phyloP scores from a whole-genome alignment of 2,113 vertebrate genomes.

The Oncorhynchus masou region DNA sequence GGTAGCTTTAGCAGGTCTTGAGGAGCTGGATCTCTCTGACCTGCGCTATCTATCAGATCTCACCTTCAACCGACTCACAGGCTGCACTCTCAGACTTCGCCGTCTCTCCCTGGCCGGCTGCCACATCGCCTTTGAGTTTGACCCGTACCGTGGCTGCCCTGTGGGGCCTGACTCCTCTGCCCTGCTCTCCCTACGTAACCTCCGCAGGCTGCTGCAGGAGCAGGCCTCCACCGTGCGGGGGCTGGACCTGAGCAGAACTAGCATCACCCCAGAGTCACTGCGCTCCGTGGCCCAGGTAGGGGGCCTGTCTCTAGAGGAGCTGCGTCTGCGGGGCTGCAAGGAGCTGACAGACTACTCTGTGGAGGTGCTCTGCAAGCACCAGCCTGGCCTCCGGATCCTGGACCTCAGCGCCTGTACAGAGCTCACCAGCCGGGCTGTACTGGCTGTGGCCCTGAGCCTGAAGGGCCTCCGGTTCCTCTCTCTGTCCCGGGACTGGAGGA shows the following conservation, averaged over 20 bases:
- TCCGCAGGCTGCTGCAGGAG: slow-evolving; percentile 70
- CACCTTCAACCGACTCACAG: slow-evolving; percentile 79
- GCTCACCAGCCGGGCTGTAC: slow-evolving; percentile 71
- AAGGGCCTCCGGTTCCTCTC: slow-evolving; percentile 61
- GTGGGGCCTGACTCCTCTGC: slow-evolving; percentile 65
- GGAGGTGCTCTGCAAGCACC: slow-evolving; percentile 72
- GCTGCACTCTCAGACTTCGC: slow-evolving; percentile 71
- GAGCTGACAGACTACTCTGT: slow-evolving; percentile 80
- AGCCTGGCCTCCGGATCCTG: slow-evolving; percentile 71
- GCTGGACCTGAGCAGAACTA: slow-evolving; percentile 81
- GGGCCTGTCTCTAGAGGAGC: slow-evolving; percentile 70
- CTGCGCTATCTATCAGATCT: slow-evolving; percentile 78
- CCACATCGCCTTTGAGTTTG: slow-evolving; percentile 78
- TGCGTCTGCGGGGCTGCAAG: slow-evolving; percentile 75
- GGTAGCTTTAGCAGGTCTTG: slow-evolving; percentile 66
- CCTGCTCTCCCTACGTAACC: slow-evolving; percentile 76
- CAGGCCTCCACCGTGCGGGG: slow-evolving; percentile 62
- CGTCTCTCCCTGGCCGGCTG: slow-evolving; percentile 78
- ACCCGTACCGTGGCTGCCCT: slow-evolving; percentile 65
- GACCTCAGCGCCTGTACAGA: slow-evolving; percentile 80
- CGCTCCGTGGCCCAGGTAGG: slow-evolving; percentile 69
- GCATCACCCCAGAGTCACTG: slow-evolving; percentile 74
- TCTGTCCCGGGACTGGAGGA: slow-evolving; percentile 70
- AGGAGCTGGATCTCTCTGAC: slow-evolving; percentile 78
- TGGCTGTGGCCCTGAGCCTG: slow-evolving; percentile 63